Evolutionary conservation across 2,113 vertebrate species (phyloP).

Genomic region (Physeter macrocephalus): DNA sequence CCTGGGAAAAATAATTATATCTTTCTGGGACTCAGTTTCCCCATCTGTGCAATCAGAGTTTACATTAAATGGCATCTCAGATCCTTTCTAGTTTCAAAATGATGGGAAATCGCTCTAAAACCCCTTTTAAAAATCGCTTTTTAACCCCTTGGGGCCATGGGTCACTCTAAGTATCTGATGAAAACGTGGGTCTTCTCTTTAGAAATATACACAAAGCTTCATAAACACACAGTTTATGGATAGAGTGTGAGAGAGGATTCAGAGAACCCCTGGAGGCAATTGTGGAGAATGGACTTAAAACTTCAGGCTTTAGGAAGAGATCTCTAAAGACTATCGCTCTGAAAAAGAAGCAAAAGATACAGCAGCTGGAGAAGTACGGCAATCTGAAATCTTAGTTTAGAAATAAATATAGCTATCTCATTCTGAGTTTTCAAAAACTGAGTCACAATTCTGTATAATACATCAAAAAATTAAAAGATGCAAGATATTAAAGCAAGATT

Average conservation of each 20-base stretch:
- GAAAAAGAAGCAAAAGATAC: background rate
- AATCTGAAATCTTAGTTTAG: background rate
- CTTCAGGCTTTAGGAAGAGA: background rate
- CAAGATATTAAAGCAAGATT: background rate
- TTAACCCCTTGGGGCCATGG: background rate
- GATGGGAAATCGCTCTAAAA: background rate
- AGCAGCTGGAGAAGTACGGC: background rate
- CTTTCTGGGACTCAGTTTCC: background rate
- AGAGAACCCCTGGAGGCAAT: background rate
- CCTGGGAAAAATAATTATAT: background rate
- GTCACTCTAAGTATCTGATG: background rate
- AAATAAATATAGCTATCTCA: background rate
- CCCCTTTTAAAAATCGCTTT: background rate
- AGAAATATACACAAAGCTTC: background rate
- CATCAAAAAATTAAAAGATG: slow-evolving; percentile 27
- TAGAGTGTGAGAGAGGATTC: background rate
- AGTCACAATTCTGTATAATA: background rate
- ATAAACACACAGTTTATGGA: background rate
- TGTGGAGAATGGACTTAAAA: background rate
- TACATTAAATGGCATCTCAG: background rate
- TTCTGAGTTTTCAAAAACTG: background rate
- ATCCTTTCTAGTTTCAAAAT: background rate
- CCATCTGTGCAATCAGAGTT: background rate
- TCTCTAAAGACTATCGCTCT: background rate
- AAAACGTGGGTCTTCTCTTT: background rate